phyloP scores from a whole-genome alignment of 2,888 invertebrate genomes.

The Tetanocera ferruginea region DNA sequence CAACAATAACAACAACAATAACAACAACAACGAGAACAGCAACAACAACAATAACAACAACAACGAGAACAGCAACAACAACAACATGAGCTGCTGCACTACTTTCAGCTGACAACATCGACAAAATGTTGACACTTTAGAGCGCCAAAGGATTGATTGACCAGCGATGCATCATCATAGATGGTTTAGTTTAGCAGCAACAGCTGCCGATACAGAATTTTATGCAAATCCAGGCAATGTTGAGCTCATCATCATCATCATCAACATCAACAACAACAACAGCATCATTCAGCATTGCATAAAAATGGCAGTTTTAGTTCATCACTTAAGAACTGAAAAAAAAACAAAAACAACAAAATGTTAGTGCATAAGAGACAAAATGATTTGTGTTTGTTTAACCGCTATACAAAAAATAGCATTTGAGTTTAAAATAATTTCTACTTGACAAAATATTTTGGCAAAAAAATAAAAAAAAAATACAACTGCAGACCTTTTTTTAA shows the following conservation, averaged over 20 bases:
- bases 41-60: neutral
- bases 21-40: neutral
- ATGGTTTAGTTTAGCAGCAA: neutral
- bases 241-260: neutral
- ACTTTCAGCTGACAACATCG: neutral
- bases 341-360: too few relatives aligned
- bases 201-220: neutral
- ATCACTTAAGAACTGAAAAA: too few relatives aligned
- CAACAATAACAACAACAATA: neutral
- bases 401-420: too few relatives aligned
- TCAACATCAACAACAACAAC: too few relatives aligned
- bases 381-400: too few relatives aligned
- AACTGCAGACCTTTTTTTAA: too few relatives aligned
- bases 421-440: too few relatives aligned
- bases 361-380: too few relatives aligned
- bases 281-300: neutral
- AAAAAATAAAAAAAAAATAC: too few relatives aligned
- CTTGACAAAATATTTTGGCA: too few relatives aligned
- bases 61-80: neutral
- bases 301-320: too few relatives aligned
- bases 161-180: neutral
- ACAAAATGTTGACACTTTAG: slow-evolving; percentile 15
- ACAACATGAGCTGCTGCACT: neutral
- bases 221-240: neutral
- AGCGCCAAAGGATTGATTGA: neutral